Evolutionary conservation across 2,797 vertebrate species (phyloP).

Genomic region (Muraenolepis orangiensis): DNA sequence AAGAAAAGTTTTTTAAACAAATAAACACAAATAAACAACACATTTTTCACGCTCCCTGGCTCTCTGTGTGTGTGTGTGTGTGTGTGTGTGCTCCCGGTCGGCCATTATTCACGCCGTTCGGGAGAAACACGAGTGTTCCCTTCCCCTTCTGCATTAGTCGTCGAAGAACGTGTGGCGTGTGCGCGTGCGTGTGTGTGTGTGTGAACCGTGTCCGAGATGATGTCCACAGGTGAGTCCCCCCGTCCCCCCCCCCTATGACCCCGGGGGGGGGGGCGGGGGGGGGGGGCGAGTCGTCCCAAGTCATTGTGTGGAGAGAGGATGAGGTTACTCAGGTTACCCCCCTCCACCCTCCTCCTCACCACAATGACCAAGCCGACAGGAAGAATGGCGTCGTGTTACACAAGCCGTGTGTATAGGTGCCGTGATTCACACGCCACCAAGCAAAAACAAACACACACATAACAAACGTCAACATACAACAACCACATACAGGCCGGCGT

Average conservation of each 20-base stretch:
- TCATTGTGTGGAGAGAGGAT: conserved; percentile 67
- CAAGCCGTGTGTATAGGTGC: conserved; percentile 43
- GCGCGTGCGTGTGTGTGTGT: too few relatives aligned
- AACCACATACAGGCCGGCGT: neutral
- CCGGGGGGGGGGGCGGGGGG: conserved; percentile 60
- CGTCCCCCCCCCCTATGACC: conserved; percentile 70
- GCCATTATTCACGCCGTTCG: conserved; percentile 37
- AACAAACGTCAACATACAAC: too few relatives aligned
- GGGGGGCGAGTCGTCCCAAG: conserved; percentile 55
- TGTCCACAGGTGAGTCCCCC: conserved; percentile 74
- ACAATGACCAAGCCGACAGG: conserved; percentile 72
- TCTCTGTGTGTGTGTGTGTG: too few relatives aligned
- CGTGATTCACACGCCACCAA: conserved; percentile 52
- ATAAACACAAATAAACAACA: neutral
- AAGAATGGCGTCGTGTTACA: conserved; percentile 74
- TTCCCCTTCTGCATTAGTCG: too few relatives aligned
- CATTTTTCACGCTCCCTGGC: too few relatives aligned
- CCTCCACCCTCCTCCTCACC: conserved; percentile 27
- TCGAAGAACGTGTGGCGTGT: too few relatives aligned
- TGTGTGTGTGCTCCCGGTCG: conserved; percentile 28
- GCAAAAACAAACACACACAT: conserved; percentile 36
- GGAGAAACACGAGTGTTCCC: conserved; percentile 26
- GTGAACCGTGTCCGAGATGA: conserved; percentile 71
- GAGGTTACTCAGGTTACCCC: conserved; percentile 70
- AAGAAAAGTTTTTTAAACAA: too few relatives aligned